These are phyloP conservation scores for Plecotus auritus DNA, from an alignment of 2,113 vertebrate genomes.

Conservation along the genomic window DNA sequence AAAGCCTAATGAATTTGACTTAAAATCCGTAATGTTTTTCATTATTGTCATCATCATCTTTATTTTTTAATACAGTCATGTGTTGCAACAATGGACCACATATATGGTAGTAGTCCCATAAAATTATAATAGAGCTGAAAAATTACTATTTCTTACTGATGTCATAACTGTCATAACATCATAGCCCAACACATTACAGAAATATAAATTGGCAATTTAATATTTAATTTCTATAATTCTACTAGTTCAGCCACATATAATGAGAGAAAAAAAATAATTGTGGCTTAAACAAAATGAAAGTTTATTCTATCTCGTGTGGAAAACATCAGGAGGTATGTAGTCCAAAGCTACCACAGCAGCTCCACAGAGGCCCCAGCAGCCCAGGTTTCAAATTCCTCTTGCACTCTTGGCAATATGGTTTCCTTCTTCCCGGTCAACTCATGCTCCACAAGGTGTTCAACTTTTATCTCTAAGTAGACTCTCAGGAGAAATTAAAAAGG, in stretches of 20 bases:
- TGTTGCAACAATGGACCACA: no score
- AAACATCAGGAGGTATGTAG: fast-evolving
- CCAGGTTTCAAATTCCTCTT: background rate
- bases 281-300: background rate
- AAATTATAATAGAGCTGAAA: no score
- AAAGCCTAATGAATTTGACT: background rate
- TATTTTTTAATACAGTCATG: no score
- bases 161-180: no score
- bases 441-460: background rate
- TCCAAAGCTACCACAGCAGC: no score
- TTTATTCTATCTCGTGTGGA: background rate
- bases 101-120: no score
- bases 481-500: background rate
- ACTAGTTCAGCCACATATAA: background rate
- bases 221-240: background rate
- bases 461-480: background rate
- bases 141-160: no score
- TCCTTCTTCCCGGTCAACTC: background rate
- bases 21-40: background rate
- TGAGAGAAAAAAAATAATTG: background rate
- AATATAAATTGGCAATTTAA: background rate
- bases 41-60: no score
- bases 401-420: fast-evolving
- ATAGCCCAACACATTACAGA: no score
- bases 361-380: fast-evolving